Evolutionary conservation across 2,888 invertebrate genomes (phyloP).

Genomic region (Norana najaformis): DNA sequence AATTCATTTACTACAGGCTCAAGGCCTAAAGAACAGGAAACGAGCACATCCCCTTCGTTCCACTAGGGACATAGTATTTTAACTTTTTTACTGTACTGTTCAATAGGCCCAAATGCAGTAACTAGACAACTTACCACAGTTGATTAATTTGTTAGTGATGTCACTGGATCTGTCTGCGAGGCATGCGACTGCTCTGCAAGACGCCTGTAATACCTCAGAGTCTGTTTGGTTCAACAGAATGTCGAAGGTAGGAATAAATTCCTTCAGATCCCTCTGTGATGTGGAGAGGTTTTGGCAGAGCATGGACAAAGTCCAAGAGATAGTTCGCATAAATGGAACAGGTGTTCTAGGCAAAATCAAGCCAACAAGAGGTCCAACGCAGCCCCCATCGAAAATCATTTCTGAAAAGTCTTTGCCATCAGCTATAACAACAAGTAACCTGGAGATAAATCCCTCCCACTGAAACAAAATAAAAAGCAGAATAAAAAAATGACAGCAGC

Average conservation of each 20-base stretch:
- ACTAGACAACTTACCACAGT: conserved; percentile 49
- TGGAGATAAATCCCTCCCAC: neutral
- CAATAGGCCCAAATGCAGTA: neutral
- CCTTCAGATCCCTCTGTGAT: conserved; percentile 74
- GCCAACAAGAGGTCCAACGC: conserved; percentile 73
- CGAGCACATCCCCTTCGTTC: no score
- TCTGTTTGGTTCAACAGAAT: conserved; percentile 72
- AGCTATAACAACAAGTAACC: conserved; percentile 51
- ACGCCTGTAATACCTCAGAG: conserved; percentile 72
- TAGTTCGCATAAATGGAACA: conserved; percentile 74
- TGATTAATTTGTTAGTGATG: conserved; percentile 74
- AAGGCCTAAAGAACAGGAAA: no score
- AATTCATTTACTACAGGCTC: no score
- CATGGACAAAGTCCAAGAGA: conserved; percentile 89
- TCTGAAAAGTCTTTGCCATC: conserved; percentile 73
- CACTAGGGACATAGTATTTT: no score
- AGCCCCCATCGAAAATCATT: conserved; percentile 75
- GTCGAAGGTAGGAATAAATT: conserved; percentile 76
- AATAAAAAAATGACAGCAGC: no score
- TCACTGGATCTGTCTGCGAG: conserved; percentile 88
- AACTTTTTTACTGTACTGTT: no score
- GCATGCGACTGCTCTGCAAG: conserved; percentile 93
- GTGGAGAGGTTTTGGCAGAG: conserved; percentile 89
- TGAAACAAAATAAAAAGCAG: neutral
- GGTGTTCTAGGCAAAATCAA: conserved; percentile 71